phyloP scores from a whole-genome alignment of 1,140 invertebrate species.

The Macrobrachium nipponense region DNA sequence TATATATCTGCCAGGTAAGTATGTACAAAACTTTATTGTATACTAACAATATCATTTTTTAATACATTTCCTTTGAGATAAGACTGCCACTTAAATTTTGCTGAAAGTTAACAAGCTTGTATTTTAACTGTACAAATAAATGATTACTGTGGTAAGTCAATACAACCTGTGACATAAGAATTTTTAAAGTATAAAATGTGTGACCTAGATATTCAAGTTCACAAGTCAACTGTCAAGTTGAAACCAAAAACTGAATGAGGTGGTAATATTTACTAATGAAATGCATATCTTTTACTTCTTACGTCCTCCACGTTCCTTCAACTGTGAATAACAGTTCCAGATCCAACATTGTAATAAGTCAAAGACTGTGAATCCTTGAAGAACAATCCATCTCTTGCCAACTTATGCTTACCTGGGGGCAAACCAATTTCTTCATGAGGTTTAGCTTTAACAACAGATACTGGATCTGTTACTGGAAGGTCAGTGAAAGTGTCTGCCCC shows the following conservation, averaged over 20 bases:
- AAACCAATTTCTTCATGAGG: conserved; percentile 91
- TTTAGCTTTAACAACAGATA: conserved; percentile 88
- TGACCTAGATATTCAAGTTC: too few species aligned
- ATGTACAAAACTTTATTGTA: too few species aligned
- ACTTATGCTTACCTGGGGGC: conserved; percentile 97
- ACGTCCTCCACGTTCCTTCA: conserved; percentile 97
- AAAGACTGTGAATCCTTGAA: conserved; percentile 95
- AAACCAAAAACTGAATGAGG: background rate
- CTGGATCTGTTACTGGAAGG: conserved; percentile 84
- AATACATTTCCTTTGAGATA: too few species aligned
- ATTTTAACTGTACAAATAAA: too few species aligned
- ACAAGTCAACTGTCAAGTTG: background rate
- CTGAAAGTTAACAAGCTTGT: too few species aligned
- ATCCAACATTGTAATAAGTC: conserved; percentile 94
- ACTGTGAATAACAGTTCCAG: conserved; percentile 84
- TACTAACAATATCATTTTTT: too few species aligned
- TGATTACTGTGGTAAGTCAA: too few species aligned
- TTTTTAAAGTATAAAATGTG: too few species aligned
- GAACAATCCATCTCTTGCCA: conserved; percentile 95
- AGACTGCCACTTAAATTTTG: too few species aligned
- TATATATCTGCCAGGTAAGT: too few species aligned
- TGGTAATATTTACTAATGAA: too few species aligned
- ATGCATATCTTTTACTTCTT: conserved; percentile 83
- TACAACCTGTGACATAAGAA: too few species aligned
- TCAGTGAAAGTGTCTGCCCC: conserved; percentile 87